Percentiles rank a stretch among this genome's conserved stretches.
These are phyloP conservation scores for Drosophila orena DNA, from an alignment of 1,140 invertebrate genomes.

Conservation along the genomic window DNA sequence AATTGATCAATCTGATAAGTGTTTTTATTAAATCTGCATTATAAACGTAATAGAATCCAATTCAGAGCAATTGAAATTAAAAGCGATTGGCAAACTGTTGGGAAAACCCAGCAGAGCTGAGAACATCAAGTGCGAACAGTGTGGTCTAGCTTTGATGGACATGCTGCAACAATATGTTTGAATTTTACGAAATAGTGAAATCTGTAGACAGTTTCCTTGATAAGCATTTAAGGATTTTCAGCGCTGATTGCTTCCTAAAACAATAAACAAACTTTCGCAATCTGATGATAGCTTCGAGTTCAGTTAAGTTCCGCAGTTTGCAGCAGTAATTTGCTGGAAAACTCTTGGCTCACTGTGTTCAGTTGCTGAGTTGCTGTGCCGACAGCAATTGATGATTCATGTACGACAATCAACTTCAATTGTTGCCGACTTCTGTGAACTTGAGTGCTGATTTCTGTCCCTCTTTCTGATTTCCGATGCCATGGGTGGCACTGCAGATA, in stretches of 20 bases:
- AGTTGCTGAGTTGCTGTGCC: constrained; percentile 13
- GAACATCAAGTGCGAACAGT: background rate
- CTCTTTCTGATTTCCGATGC: constrained; percentile 2
- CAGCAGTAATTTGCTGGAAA: constrained; percentile 12
- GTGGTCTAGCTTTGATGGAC: background rate
- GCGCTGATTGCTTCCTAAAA: background rate
- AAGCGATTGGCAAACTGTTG: background rate
- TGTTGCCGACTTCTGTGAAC: constrained; percentile 53
- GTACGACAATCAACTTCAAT: constrained; percentile 51
- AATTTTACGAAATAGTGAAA: background rate
- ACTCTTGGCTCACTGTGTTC: constrained; percentile 20
- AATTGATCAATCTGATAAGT: constrained; percentile 43
- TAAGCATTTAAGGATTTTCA: no score
- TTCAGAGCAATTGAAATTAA: constrained; percentile 65
- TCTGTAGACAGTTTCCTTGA: background rate
- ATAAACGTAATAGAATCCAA: constrained; percentile 74
- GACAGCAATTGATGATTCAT: constrained; percentile 72
- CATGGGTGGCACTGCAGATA: constrained; percentile 2
- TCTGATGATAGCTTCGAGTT: background rate
- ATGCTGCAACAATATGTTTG: background rate
- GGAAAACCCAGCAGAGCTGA: background rate
- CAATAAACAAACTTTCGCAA: background rate
- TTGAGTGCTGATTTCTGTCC: constrained; percentile 60
- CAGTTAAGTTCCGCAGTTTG: constrained; percentile 1
- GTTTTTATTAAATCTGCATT: constrained; percentile 59